Base-by-base conservation (phyloP, 1,140 invertebrate genomes). In the Araneus ventricosus region DNA sequence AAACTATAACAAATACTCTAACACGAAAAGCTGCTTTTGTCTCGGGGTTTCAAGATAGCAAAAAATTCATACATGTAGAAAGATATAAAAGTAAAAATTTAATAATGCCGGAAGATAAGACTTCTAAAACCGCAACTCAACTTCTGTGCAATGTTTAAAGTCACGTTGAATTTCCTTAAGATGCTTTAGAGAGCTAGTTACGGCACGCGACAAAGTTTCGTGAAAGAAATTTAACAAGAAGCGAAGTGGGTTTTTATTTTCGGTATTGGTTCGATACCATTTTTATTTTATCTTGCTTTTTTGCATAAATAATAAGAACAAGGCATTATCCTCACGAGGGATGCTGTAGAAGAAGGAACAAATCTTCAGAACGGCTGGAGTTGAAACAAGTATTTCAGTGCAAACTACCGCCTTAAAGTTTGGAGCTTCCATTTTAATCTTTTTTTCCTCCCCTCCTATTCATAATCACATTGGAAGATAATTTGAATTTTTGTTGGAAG, bases 241-340 rank as follows among this genome's bases (percentile, higher is more conserved):
- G 24, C 5, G 27, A 30, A 75, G 27, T 20, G 24, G 59, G 59
- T 61, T 61, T 61, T 61, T 61, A 61, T 61, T 75, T 75, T 75
- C 70, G 5, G 27, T 30, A 34, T 75, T 75, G 34, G 27, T 37
- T n/a, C 10, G 34, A 75, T 75, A 7, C 17, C 22, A 17, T 27
- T 37, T 75, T 75, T 75, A 75, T n/a, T n/a, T 8, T 17, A 8
- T 4, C 17, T 27, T 30, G 30, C 70, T 37, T 17, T 30, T 30
- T 30, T 75, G 70, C 70, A 75, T 75, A 17, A 75, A 75, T 75
- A 75, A 75, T 75, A 75, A 75, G 70, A 75, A 75, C 34, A 37
- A 4, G 34, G 4, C 30, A 34, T 75, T n/a, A 75, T 75, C 22
- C 27, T n/a, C 14, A 0, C 30, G 34, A 37, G 34, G 10, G 34